Evolutionary conservation across 37 sponge, comb jelly and placozoan species (phyloP).

Genomic region (Corticium candelabrum): DNA sequence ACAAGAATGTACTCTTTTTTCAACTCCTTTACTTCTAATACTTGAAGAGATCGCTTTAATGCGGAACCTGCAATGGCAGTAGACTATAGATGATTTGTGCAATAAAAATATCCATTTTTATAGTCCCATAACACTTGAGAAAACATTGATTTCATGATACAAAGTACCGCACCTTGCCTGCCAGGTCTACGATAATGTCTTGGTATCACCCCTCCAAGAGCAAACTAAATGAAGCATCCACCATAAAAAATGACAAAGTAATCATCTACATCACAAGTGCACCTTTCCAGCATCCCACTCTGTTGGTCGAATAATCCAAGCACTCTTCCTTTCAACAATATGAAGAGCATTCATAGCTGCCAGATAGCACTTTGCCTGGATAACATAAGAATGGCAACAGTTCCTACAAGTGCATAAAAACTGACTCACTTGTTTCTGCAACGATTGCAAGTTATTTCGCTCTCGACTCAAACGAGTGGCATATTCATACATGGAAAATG

Average conservation of each 20-base stretch:
- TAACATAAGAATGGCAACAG: neutral
- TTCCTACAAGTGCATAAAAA: neutral
- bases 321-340: slow-evolving; percentile 12
- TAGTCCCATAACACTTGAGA: too few relatives aligned
- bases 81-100: too few relatives aligned
- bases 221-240: too few relatives aligned
- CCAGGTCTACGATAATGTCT: too few relatives aligned
- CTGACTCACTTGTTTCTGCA: neutral
- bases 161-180: too few relatives aligned
- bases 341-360: slow-evolving; percentile 26
- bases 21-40: neutral
- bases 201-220: too few relatives aligned
- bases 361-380: slow-evolving; percentile 22
- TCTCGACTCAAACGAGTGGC: neutral
- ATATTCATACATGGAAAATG: neutral
- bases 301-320: slow-evolving; percentile 10
- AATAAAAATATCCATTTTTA: too few relatives aligned
- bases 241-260: too few relatives aligned
- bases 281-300: neutral
- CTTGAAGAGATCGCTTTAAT: too few relatives aligned
- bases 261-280: neutral
- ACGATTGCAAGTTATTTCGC: neutral
- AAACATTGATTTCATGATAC: too few relatives aligned
- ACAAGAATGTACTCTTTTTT: neutral
- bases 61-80: too few relatives aligned